Evolutionary conservation across 2,888 invertebrate genomes (phyloP).

Genomic region (Napeogenes sylphis): DNA sequence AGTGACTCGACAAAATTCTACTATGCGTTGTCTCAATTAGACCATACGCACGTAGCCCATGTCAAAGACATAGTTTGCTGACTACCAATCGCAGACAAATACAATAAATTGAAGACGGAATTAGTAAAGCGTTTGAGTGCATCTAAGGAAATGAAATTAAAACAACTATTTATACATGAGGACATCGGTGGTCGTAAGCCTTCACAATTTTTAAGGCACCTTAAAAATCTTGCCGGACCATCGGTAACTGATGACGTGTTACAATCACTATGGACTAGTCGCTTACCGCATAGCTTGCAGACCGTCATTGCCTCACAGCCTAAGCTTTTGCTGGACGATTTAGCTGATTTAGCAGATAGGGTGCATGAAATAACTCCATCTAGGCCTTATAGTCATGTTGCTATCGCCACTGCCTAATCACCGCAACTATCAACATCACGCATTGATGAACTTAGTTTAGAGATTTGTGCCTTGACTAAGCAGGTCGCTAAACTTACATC

Average conservation of each 20-base stretch:
- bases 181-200: neutral
- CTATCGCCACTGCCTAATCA: too few species aligned
- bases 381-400: neutral
- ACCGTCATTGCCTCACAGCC: constrained; percentile 24
- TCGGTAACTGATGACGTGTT: constrained; percentile 8
- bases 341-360: constrained; percentile 21
- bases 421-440: neutral
- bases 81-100: too few species aligned
- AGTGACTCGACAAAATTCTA: neutral
- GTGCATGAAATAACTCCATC: constrained; percentile 3
- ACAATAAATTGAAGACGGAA: too few species aligned
- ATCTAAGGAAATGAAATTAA: neutral
- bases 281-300: constrained; percentile 21
- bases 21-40: neutral
- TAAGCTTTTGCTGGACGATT: constrained; percentile 9
- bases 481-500: constrained; percentile 1
- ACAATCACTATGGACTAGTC: constrained; percentile 17
- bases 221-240: neutral
- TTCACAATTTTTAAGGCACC: too few species aligned
- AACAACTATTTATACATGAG: constrained; percentile 2
- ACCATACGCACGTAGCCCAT: neutral
- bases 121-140: too few species aligned
- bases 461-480: constrained; percentile 6
- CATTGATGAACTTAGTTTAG: neutral
- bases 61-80: neutral